phyloP scores from a whole-genome alignment of 2,888 invertebrate genomes.

The Hydrotaea diabolus region DNA sequence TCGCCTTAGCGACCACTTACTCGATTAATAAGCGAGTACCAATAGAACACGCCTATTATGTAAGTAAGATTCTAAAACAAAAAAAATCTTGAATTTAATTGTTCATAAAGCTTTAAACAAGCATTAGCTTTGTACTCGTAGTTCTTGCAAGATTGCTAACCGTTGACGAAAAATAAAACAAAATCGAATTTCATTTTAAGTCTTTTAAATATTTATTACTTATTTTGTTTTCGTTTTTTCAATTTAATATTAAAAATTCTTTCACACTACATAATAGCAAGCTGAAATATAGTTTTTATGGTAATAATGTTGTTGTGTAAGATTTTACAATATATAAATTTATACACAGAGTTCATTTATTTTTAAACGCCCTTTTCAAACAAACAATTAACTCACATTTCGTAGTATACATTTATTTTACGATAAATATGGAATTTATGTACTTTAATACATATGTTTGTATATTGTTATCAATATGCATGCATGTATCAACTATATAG shows the following conservation, averaged over 20 bases:
- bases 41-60: too few relatives aligned
- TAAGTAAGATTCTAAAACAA: too few relatives aligned
- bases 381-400: constrained; percentile 48
- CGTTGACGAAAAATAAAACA: constrained; percentile 25
- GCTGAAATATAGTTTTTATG: constrained; percentile 65
- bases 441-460: constrained; percentile 28
- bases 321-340: constrained; percentile 41
- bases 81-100: too few relatives aligned
- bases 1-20: too few relatives aligned
- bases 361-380: constrained; percentile 39
- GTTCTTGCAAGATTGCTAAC: too few relatives aligned
- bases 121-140: too few relatives aligned
- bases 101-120: too few relatives aligned
- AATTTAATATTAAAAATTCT: constrained; percentile 69
- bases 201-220: constrained; percentile 55
- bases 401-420: constrained; percentile 16
- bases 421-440: constrained; percentile 20
- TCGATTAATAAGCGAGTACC: too few relatives aligned
- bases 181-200: constrained; percentile 35
- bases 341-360: constrained; percentile 28
- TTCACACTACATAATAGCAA: constrained; percentile 68
- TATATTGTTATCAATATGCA: constrained; percentile 22
- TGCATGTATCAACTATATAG: constrained; percentile 43
- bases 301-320: constrained; percentile 57
- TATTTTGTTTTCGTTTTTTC: constrained; percentile 65